phyloP scores from a whole-genome alignment of 1,140 invertebrate genomes.

The Sitobion miscanthi region DNA sequence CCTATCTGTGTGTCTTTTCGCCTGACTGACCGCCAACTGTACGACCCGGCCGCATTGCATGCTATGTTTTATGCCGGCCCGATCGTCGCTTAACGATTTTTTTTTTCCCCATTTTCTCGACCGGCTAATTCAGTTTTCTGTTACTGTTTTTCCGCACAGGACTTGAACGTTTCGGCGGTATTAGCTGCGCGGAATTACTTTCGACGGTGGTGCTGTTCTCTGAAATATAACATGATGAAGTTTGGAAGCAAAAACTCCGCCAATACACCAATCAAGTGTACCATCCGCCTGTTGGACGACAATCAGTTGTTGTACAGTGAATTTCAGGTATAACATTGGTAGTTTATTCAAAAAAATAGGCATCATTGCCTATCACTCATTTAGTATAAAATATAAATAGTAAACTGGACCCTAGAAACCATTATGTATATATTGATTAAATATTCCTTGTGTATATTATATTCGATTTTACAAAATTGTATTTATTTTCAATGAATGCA shows the following conservation, averaged over 20 bases:
- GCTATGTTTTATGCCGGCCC: neutral
- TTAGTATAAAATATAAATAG: neutral
- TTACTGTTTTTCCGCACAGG: neutral
- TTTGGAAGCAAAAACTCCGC: constrained; percentile 82
- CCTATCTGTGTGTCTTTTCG: neutral
- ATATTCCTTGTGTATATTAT: neutral
- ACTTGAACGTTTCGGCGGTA: neutral
- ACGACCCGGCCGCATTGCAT: neutral
- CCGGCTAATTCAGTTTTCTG: neutral
- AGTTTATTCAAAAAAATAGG: neutral
- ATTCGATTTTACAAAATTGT: no score
- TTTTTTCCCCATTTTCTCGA: neutral
- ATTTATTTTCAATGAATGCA: neutral
- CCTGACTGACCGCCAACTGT: neutral
- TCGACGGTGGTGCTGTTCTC: neutral
- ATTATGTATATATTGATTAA: neutral
- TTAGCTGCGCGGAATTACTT: neutral
- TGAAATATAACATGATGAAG: constrained; percentile 69
- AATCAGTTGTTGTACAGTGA: constrained; percentile 93
- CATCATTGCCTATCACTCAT: neutral
- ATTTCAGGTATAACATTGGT: constrained; percentile 82
- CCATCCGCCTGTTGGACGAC: constrained; percentile 91
- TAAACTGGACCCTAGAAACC: neutral
- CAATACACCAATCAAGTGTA: constrained; percentile 90
- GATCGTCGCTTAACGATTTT: neutral